Percentiles rank a stretch among this genome's conserved stretches.
Evolutionary conservation across 2,113 vertebrate species (phyloP).

Genomic region (Ceuthmochares aereus): DNA sequence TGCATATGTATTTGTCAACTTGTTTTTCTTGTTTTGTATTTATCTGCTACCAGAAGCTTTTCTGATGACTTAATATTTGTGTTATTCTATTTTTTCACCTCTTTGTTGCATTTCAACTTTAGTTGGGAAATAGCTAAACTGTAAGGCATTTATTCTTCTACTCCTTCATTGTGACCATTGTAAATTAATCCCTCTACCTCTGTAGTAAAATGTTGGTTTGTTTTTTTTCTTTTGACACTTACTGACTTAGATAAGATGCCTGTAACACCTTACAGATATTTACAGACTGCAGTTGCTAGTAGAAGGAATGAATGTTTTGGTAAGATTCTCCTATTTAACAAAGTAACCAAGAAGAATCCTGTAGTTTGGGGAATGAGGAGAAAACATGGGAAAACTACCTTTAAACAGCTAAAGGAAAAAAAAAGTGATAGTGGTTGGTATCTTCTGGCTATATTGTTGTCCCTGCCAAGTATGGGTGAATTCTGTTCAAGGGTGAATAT

Average conservation of each 20-base stretch:
- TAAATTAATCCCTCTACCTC: background rate
- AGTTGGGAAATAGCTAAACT: background rate
- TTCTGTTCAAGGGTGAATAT: too few species aligned
- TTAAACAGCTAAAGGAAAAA: background rate
- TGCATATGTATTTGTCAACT: background rate
- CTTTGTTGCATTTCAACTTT: background rate
- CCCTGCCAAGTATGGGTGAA: background rate
- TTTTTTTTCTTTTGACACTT: background rate
- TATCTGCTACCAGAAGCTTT: background rate
- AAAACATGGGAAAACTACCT: background rate
- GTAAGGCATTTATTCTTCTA: background rate
- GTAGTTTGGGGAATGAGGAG: background rate
- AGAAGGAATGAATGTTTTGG: background rate
- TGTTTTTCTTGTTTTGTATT: background rate
- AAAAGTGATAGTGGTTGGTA: background rate
- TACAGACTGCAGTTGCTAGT: background rate
- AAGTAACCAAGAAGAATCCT: background rate
- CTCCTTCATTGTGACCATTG: background rate
- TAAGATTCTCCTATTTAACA: background rate
- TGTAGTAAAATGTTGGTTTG: background rate
- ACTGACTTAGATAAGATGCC: background rate
- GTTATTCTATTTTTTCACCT: background rate
- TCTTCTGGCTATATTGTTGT: background rate
- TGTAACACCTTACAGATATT: background rate
- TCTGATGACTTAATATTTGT: background rate